phyloP scores from a whole-genome alignment of 2,888 invertebrate species.

The Notodonta ziczac region DNA sequence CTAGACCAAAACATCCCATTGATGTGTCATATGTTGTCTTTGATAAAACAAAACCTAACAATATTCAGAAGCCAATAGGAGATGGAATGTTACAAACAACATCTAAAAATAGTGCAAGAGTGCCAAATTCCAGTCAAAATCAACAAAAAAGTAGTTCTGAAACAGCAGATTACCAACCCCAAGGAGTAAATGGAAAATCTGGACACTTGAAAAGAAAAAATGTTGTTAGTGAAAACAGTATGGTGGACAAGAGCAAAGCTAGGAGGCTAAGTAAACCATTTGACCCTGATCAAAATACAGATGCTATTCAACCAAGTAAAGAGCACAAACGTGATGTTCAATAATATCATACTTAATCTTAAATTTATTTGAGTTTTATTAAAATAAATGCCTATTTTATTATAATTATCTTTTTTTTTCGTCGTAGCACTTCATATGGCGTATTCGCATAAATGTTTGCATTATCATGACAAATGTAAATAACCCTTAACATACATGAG shows the following conservation, averaged over 20 bases:
- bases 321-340: slow-evolving; percentile 60
- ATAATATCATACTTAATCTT: slow-evolving; percentile 24
- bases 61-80: slow-evolving; percentile 52
- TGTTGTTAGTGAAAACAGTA: slow-evolving; percentile 47
- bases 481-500: too few species aligned
- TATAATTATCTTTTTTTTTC: not conserved
- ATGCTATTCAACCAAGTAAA: slow-evolving; percentile 50
- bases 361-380: slow-evolving; percentile 26
- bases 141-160: slow-evolving; percentile 31
- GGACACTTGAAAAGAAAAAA: slow-evolving; percentile 43
- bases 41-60: slow-evolving; percentile 71
- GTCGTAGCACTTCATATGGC: too few species aligned
- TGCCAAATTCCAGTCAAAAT: slow-evolving; percentile 32
- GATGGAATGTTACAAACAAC: slow-evolving; percentile 48
- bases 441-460: too few species aligned
- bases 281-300: slow-evolving; percentile 50
- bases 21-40: slow-evolving; percentile 72
- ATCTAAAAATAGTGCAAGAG: slow-evolving; percentile 40
- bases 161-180: slow-evolving; percentile 22
- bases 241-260: slow-evolving; percentile 50
- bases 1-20: slow-evolving; percentile 46
- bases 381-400: slow-evolving; percentile 7
- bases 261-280: slow-evolving; percentile 55
- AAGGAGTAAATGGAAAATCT: slow-evolving; percentile 41
- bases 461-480: too few species aligned